Evolutionary conservation across 2,797 vertebrate genomes (phyloP), one percentile per base, ranked within the genome.

Genomic region (Anabas testudineus): DNA sequence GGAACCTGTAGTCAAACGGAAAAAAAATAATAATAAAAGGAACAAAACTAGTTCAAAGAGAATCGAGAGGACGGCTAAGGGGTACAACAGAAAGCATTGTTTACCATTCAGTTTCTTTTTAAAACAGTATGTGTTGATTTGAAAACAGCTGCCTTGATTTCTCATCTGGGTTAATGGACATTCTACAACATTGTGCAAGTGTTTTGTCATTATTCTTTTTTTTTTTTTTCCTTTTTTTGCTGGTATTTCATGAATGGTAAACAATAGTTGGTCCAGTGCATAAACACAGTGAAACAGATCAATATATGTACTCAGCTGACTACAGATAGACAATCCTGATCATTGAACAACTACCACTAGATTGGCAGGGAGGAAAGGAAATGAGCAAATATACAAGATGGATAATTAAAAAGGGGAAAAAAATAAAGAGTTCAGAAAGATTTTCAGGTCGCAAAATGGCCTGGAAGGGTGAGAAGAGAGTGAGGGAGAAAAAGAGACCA

Each of bases 211-310:
- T 79, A 55, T 55, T 57, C 28, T 52, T 69, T 69, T 36, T 68
- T 81, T 90, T 89, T 89, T 55, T 57, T 28, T 52, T 69, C 69
- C 36, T 68, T 81, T 90, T 89, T 89, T 95, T 95, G 96, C 96
- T 97, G 96, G 95, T 95, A 95, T 96, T 95, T 94, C 90, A 96
- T 88, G 93, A 96, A 97, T 95, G 95, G 96, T 96, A 96, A 97
- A 97, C 96, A 96, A 96, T 95, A 96, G 91, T 96, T 94, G 96
- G 95, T 96, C 95, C 96, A 96, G 96, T 96, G 95, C 95, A 96
- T 91, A 93, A 95, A 97, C 95, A 96, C 88, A 93, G 90, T 92
- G 90, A 92, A 92, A 91, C 90, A 93, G 90, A 91, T 90, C 91
- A 92, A 92, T 91, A 91, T 87, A 93, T 92, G 91, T 92, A 93